Base-by-base conservation (phyloP, 1,140 invertebrate species). In the Ptiloglossa arizonensis region DNA sequence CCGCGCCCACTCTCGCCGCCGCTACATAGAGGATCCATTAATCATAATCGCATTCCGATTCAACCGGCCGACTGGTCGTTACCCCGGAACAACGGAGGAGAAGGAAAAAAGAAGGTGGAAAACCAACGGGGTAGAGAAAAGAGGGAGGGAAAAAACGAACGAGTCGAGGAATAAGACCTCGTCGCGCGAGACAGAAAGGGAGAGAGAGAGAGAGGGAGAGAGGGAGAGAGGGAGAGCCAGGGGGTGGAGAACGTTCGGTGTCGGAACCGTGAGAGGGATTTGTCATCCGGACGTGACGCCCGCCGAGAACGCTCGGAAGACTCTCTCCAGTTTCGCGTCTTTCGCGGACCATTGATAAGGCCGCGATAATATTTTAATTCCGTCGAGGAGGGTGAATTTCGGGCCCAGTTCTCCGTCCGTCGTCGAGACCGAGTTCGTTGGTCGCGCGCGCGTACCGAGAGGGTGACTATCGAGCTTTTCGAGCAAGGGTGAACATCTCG, bases 1-100 rank as follows among this genome's bases (percentile, higher is more conserved):
- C 5, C 9, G 6, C 19, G 5, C 1, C 27, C 57, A n/a, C 29
- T 27, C 69, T 59, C 76, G 59, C 35, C 48, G 29, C 4, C 29
- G 57, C 59, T 75, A 77, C 64, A 80, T 69, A 57, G 79, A 79
- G 59, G 56, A 64, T 80, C 72, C 82, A 87, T 88, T 87, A 78
- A 86, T 88, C 87, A 87, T 86, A 87, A 88, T 88, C 75, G 74
- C 85, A 77, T 86, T 87, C 64, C 78, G 81, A 88, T 88, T 84
- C 68, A 72, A 77, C 68, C 60, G 29, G 44, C 52, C 19, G 54
- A 41, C 52, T 66, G 60, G 72, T 82, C 80, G 68, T 81, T 79
- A 79, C 44, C 48, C 57, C 13, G 80, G 50, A 75, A 66, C 60
- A 62, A 78, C 59, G 41, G 52, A 22, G n/a, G n/a, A n/a, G n/a